Evolutionary conservation across 2,888 invertebrate genomes (phyloP).

Genomic region (Cyclophora albipunctata): DNA sequence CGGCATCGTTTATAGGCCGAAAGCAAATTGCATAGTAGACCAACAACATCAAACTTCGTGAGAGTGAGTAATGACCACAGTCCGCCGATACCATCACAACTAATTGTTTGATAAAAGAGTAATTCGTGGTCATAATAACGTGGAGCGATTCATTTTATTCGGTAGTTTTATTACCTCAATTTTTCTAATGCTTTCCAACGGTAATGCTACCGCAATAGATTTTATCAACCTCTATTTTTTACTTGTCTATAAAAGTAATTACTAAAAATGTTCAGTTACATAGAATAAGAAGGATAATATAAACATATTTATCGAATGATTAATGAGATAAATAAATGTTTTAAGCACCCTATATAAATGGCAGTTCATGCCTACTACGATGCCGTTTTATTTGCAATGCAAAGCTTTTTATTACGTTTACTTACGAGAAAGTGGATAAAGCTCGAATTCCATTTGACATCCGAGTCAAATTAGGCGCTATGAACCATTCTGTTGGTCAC

Average conservation of each 20-base stretch:
- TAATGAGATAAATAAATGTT: too few relatives aligned
- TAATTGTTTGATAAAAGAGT: constrained; percentile 54
- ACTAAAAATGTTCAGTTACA: too few relatives aligned
- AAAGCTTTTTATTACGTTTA: neutral
- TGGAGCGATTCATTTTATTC: constrained; percentile 30
- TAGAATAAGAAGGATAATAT: too few relatives aligned
- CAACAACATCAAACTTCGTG: constrained; percentile 24
- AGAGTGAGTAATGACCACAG: constrained; percentile 44
- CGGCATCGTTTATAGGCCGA: constrained; percentile 12
- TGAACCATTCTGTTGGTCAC: constrained; percentile 57
- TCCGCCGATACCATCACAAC: constrained; percentile 42
- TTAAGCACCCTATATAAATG: too few relatives aligned
- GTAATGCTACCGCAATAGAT: too few relatives aligned
- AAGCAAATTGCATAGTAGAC: constrained; percentile 16
- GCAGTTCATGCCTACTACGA: too few relatives aligned
- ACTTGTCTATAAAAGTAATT: too few relatives aligned
- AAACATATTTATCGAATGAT: too few relatives aligned
- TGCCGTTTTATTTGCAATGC: neutral
- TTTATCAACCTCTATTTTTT: too few relatives aligned
- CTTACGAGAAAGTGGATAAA: neutral
- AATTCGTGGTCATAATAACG: constrained; percentile 36
- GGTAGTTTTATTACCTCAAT: constrained; percentile 25
- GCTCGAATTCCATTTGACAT: constrained; percentile 9
- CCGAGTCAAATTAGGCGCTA: constrained; percentile 51
- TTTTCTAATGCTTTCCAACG: neutral